Percentiles rank a stretch among this genome's conserved stretches.
phyloP scores from a whole-genome alignment of 2,797 vertebrate species.

The Hydrocynus forskahlii region DNA sequence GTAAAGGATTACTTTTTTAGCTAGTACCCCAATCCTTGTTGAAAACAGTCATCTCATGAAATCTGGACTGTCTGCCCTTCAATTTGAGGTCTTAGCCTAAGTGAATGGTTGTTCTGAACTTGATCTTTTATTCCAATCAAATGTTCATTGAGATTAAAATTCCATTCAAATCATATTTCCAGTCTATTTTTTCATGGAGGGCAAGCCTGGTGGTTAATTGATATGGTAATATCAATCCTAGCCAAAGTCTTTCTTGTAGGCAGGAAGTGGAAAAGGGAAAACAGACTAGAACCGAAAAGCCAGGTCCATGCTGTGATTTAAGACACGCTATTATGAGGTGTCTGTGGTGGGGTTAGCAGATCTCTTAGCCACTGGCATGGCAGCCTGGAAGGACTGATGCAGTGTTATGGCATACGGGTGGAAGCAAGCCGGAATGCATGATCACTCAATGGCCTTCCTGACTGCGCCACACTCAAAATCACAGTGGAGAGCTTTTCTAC shows the following conservation, averaged over 20 bases:
- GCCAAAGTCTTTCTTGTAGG: not conserved
- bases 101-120: not conserved
- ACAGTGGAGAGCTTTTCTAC: slow-evolving; percentile 5
- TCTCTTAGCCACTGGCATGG: not conserved
- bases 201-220: not conserved
- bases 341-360: not conserved
- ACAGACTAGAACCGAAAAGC: not conserved
- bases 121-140: slow-evolving; percentile 5
- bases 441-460: not conserved
- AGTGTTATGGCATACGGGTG: not conserved
- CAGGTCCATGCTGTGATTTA: too few species aligned
- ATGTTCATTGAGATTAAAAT: not conserved
- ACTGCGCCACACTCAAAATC: slow-evolving; percentile 11
- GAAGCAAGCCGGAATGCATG: not conserved
- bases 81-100: not conserved
- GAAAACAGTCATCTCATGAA: too few species aligned
- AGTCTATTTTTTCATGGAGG: slow-evolving; percentile 10
- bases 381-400: not conserved
- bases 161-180: not conserved
- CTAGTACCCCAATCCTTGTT: not conserved
- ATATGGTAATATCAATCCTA: slow-evolving; percentile 6
- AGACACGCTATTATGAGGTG: not conserved
- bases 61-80: not conserved
- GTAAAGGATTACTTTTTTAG: too few species aligned
- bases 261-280: slow-evolving; percentile 3